A percentile compares a stretch with the other conserved stretches of the same genome.
Evolutionary conservation across 2,888 invertebrate genomes (phyloP).

Genomic region (Itoplectis maculator): DNA sequence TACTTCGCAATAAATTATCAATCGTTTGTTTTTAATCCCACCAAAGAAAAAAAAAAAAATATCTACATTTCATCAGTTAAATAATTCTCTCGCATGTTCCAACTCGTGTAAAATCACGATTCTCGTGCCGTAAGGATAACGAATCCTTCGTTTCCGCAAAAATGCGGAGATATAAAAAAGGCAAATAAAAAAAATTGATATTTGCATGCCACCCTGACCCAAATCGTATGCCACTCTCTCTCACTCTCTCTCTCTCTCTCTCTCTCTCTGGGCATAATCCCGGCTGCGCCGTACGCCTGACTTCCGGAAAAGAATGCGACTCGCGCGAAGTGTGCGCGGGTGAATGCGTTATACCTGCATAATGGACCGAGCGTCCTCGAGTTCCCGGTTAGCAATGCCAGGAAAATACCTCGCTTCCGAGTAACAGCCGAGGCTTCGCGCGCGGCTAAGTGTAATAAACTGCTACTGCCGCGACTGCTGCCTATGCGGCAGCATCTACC

Average conservation of each 20-base stretch:
- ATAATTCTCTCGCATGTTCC: not conserved
- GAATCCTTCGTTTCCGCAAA: not conserved
- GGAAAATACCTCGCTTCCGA: constrained; percentile 57
- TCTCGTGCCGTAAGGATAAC: constrained; percentile 5
- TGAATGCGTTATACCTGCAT: constrained; percentile 30
- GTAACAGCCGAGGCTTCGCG: constrained; percentile 41
- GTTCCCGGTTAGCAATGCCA: constrained; percentile 53
- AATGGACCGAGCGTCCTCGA: constrained; percentile 61
- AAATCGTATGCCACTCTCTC: constrained; percentile 22
- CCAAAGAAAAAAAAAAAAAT: not conserved
- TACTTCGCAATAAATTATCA: not conserved
- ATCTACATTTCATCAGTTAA: not conserved
- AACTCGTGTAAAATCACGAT: constrained; percentile 10
- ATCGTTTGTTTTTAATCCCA: not conserved
- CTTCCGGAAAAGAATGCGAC: constrained; percentile 48
- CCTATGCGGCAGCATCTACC: not conserved
- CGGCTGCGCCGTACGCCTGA: constrained; percentile 45
- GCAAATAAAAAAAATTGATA: constrained; percentile 28
- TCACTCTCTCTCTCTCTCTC: not conserved
- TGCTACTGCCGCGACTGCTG: not conserved
- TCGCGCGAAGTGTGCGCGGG: constrained; percentile 36
- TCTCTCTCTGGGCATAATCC: not conserved
- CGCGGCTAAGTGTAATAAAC: constrained; percentile 35
- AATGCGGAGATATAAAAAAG: not conserved
- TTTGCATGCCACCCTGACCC: constrained; percentile 61